Evolutionary conservation across 1,140 invertebrate genomes (phyloP).

Genomic region (Probaryconus sp.): DNA sequence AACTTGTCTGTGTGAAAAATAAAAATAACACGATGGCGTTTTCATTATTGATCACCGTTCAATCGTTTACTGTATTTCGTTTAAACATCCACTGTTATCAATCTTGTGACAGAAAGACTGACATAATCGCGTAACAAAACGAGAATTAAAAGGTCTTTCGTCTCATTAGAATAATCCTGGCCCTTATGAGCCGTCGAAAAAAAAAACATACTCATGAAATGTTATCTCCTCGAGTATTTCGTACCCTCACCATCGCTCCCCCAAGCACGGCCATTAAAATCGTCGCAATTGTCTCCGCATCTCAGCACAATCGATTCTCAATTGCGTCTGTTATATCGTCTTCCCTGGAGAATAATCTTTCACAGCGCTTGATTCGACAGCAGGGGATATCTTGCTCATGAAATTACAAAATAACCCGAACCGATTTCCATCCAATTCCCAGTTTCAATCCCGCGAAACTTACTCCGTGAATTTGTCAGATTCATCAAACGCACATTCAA

Average conservation of each 20-base stretch:
- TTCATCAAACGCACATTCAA: slow-evolving; percentile 12
- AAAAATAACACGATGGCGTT: too few species aligned
- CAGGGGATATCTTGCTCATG: slow-evolving; percentile 15
- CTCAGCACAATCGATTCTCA: slow-evolving; percentile 55
- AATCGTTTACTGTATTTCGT: too few species aligned
- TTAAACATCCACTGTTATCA: too few species aligned
- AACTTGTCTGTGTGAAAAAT: too few species aligned
- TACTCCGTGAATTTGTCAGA: not conserved
- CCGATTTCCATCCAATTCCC: slow-evolving; percentile 32
- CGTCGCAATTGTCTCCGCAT: slow-evolving; percentile 54
- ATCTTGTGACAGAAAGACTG: slow-evolving; percentile 20
- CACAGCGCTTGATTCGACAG: slow-evolving; percentile 30
- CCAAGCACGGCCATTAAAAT: slow-evolving; percentile 42
- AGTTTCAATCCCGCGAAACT: slow-evolving; percentile 21
- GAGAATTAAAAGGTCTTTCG: slow-evolving; percentile 31
- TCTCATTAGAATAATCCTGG: slow-evolving; percentile 50
- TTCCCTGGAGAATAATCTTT: slow-evolving; percentile 44
- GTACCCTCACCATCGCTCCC: slow-evolving; percentile 3
- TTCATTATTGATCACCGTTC: slow-evolving; percentile 29
- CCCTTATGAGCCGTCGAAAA: slow-evolving; percentile 36
- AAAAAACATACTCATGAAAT: slow-evolving; percentile 33
- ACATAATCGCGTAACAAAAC: slow-evolving; percentile 33
- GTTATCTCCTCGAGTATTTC: slow-evolving; percentile 24
- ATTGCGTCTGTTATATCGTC: slow-evolving; percentile 49
- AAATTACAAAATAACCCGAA: slow-evolving; percentile 36